Conservation (phyloP, 2,888 invertebrate genomes). For the Camptogramma bilineatum region DNA sequence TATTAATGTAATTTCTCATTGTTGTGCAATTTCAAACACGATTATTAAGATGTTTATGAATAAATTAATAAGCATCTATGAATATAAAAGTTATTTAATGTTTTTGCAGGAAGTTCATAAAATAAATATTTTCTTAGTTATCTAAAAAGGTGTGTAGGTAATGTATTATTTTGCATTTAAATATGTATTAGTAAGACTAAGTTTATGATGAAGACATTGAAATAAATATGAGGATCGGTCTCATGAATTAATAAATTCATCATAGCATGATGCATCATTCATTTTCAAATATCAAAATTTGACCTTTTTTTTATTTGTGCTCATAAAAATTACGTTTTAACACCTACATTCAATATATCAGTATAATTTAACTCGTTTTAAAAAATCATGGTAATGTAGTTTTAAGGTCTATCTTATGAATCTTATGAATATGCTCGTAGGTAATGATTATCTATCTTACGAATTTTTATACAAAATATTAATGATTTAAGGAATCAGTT, state of each 20-base stretch:
- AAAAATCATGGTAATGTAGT: too few relatives aligned
- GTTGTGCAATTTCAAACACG: too few relatives aligned
- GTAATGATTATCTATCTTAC: too few relatives aligned
- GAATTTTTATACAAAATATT: too few relatives aligned
- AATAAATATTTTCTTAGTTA: not conserved
- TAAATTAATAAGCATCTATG: too few relatives aligned
- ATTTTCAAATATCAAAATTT: slow-evolving; percentile 23
- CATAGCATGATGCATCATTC: slow-evolving; percentile 14
- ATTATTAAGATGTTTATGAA: too few relatives aligned
- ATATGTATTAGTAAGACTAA: not conserved
- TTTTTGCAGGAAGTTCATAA: not conserved
- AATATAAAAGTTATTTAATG: not conserved
- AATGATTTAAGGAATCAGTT: too few relatives aligned
- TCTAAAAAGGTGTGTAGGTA: not conserved
- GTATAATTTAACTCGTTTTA: not conserved
- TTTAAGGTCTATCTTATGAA: too few relatives aligned
- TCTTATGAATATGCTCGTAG: too few relatives aligned
- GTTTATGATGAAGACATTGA: slow-evolving; percentile 7
- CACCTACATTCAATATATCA: slow-evolving; percentile 8
- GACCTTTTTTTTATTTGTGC: slow-evolving; percentile 27
- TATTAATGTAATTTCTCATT: too few relatives aligned
- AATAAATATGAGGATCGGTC: slow-evolving; percentile 17
- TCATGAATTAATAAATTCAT: slow-evolving; percentile 27
- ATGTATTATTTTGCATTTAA: not conserved
- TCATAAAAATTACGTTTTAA: slow-evolving; percentile 16